Evolutionary conservation across 2,797 vertebrate species (phyloP).

Genomic region (Scolopax rusticola): DNA sequence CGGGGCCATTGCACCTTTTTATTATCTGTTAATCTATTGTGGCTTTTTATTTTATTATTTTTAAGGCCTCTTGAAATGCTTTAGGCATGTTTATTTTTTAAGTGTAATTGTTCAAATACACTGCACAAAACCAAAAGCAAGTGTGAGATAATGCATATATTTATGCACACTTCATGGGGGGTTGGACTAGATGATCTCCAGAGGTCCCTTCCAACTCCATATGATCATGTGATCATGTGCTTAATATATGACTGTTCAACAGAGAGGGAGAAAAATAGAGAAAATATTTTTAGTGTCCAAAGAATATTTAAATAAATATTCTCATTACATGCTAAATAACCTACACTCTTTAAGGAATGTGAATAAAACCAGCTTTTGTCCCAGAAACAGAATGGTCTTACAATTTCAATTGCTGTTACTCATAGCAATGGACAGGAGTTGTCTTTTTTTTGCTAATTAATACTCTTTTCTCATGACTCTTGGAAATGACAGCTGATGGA

Average conservation of each 20-base stretch:
- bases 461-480: background rate
- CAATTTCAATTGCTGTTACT: slow-evolving; percentile 16
- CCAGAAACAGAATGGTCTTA: background rate
- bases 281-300: background rate
- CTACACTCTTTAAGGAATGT: background rate
- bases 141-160: background rate
- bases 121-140: background rate
- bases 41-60: background rate
- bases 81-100: background rate
- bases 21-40: background rate
- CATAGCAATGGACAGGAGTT: background rate
- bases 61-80: background rate
- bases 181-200: no score
- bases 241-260: background rate
- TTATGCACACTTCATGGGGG: background rate
- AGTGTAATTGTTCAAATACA: background rate
- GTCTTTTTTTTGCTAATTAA: slow-evolving; percentile 39
- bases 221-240: background rate
- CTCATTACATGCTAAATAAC: background rate
- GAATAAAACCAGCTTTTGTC: slow-evolving; percentile 8
- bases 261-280: background rate
- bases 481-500: slow-evolving; percentile 31
- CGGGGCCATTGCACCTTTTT: background rate
- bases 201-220: no score
- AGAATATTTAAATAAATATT: slow-evolving; percentile 11